Percentiles rank a stretch among this genome's conserved stretches.
phyloP scores from a whole-genome alignment of 2,888 invertebrate species.

The Temnothorax ravouxi region DNA sequence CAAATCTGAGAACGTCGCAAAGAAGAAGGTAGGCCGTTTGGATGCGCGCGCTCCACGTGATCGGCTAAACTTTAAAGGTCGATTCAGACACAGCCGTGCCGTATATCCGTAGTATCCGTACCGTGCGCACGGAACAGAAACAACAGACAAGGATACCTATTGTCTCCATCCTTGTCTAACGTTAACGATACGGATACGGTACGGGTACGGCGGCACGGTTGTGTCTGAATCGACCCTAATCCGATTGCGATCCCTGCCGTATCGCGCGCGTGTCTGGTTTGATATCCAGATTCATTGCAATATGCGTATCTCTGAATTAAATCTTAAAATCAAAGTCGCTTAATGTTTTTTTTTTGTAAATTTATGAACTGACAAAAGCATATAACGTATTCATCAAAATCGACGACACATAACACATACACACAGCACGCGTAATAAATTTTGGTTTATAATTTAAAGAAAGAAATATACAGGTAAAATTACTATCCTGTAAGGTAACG shows the following conservation, averaged over 20 bases:
- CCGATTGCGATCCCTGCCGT: neutral
- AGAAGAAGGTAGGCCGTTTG: slow-evolving; percentile 18
- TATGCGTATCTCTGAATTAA: neutral
- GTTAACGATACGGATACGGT: no score
- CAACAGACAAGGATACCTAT: no score
- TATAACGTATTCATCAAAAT: neutral
- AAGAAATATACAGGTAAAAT: neutral
- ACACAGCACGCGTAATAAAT: neutral
- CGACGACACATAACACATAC: neutral
- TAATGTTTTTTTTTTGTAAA: neutral
- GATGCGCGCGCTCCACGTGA: neutral
- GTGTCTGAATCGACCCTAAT: no score
- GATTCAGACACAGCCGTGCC: no score
- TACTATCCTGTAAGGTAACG: neutral
- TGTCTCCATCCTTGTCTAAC: no score
- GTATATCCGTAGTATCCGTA: no score
- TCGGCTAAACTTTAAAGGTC: neutral
- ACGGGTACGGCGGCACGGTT: no score
- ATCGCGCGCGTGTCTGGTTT: neutral
- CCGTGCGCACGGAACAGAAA: no score
- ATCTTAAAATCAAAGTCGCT: neutral
- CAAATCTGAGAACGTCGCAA: neutral
- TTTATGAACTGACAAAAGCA: neutral
- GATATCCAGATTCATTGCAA: neutral
- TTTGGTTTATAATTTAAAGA: neutral